A percentile compares a stretch with the other conserved stretches of the same genome.
Conservation (phyloP, 2,888 invertebrate genomes). For the Xylota segnis region DNA sequence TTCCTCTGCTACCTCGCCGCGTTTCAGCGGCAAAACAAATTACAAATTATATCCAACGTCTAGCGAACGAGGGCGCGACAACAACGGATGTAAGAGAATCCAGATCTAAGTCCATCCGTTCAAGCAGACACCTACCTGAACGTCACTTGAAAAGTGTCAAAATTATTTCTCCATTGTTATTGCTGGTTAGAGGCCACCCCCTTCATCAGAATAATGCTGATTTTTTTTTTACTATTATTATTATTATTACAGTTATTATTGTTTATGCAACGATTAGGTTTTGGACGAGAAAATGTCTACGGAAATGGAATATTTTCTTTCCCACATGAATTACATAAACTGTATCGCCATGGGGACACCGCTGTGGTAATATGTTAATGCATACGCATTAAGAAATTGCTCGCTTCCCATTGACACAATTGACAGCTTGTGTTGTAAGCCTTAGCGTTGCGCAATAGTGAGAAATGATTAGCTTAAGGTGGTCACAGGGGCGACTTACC, state of each 20-base stretch:
- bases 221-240: too few relatives aligned
- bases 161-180: constrained; percentile 30
- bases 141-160: constrained; percentile 38
- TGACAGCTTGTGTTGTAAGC: constrained; percentile 9
- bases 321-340: constrained; percentile 58
- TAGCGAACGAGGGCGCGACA: neutral
- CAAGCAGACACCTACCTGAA: neutral
- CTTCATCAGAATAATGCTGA: constrained; percentile 21
- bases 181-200: neutral
- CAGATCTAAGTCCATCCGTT: neutral
- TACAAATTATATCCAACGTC: constrained; percentile 30
- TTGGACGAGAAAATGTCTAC: constrained; percentile 29
- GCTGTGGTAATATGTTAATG: constrained; percentile 50
- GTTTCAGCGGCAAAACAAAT: constrained; percentile 6
- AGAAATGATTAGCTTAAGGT: neutral
- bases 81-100: neutral
- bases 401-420: constrained; percentile 23
- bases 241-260: constrained; percentile 32
- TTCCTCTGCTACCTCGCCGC: constrained; percentile 4
- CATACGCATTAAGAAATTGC: constrained; percentile 36
- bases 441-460: constrained; percentile 18
- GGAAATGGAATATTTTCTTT: constrained; percentile 56
- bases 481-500: neutral
- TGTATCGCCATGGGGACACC: constrained; percentile 16
- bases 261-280: constrained; percentile 14